Conservation (phyloP, 1,140 invertebrate species). For the Heliconius eleuchia region DNA sequence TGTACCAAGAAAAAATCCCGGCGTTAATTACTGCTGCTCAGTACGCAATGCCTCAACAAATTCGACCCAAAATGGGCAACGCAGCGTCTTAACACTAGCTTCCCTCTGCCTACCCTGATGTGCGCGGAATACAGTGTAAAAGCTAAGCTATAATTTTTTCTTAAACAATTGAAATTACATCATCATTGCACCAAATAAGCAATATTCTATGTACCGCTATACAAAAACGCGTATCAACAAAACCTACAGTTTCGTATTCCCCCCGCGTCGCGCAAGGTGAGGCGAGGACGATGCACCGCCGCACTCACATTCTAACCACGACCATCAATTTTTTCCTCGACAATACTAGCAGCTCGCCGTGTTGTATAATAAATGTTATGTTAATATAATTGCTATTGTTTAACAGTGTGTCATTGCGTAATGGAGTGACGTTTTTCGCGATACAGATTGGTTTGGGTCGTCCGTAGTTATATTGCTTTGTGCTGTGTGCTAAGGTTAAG, state of each 20-base stretch:
- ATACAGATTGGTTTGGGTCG: slow-evolving; percentile 17
- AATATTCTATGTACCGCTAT: slow-evolving; percentile 36
- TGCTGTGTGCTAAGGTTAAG: too few relatives aligned
- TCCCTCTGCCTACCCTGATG: too few relatives aligned
- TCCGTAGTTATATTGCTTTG: too few relatives aligned
- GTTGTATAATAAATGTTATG: slow-evolving; percentile 65
- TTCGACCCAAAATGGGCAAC: too few relatives aligned
- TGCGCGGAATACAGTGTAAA: too few relatives aligned
- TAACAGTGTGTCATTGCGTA: slow-evolving; percentile 59
- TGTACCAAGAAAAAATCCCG: too few relatives aligned
- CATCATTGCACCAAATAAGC: background rate
- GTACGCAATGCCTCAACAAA: too few relatives aligned
- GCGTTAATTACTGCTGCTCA: too few relatives aligned
- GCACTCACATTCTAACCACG: slow-evolving; percentile 55
- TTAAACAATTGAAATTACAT: too few relatives aligned
- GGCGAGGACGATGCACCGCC: slow-evolving; percentile 61
- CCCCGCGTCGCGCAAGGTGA: slow-evolving; percentile 65
- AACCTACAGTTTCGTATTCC: slow-evolving; percentile 56
- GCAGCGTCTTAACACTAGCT: too few relatives aligned
- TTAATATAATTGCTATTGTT: slow-evolving; percentile 62
- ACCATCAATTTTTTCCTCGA: slow-evolving; percentile 53
- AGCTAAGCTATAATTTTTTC: too few relatives aligned
- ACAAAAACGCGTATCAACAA: slow-evolving; percentile 30
- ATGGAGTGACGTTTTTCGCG: slow-evolving; percentile 33
- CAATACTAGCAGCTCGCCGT: slow-evolving; percentile 45